These are phyloP conservation scores for Mirounga angustirostris DNA, from an alignment of 2,113 vertebrate genomes.

Conservation along the genomic window DNA sequence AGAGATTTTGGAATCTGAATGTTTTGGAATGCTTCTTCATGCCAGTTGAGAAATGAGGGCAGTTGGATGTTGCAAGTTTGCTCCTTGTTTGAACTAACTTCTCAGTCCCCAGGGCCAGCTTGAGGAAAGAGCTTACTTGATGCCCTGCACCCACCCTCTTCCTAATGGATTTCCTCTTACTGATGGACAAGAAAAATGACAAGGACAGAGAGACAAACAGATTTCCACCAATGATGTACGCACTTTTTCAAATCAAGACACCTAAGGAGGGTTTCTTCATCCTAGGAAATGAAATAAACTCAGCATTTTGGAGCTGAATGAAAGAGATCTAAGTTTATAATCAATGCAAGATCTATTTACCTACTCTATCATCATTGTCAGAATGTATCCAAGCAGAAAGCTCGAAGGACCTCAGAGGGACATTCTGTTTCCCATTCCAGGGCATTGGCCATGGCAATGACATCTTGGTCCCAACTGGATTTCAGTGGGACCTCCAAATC, in stretches of 20 bases:
- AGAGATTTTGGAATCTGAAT: slow-evolving; percentile 4
- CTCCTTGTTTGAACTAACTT: slow-evolving; percentile 3
- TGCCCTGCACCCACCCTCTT: neutral
- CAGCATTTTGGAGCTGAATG: neutral
- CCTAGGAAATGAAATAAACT: slow-evolving; percentile 23
- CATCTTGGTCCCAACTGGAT: neutral
- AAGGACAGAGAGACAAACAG: neutral
- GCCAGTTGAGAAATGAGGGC: slow-evolving; percentile 24
- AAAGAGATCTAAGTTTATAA: neutral
- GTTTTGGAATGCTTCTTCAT: neutral
- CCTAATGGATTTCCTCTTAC: slow-evolving; percentile 10
- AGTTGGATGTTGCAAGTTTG: neutral
- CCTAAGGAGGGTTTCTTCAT: neutral
- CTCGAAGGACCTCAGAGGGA: neutral
- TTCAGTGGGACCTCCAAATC: neutral
- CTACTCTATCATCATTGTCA: neutral
- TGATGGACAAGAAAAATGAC: neutral
- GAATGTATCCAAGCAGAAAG: neutral
- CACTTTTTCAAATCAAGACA: neutral
- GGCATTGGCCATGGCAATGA: neutral
- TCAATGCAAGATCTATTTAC: neutral
- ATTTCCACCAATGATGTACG: neutral
- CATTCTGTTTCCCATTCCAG: neutral
- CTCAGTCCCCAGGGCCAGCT: neutral
- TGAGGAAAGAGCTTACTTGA: neutral